Percentiles rank a stretch among this genome's conserved stretches.
These are phyloP conservation scores for Siderastrea siderea DNA, from an alignment of 92 coral and sea anemone genomes.

Conservation along the genomic window DNA sequence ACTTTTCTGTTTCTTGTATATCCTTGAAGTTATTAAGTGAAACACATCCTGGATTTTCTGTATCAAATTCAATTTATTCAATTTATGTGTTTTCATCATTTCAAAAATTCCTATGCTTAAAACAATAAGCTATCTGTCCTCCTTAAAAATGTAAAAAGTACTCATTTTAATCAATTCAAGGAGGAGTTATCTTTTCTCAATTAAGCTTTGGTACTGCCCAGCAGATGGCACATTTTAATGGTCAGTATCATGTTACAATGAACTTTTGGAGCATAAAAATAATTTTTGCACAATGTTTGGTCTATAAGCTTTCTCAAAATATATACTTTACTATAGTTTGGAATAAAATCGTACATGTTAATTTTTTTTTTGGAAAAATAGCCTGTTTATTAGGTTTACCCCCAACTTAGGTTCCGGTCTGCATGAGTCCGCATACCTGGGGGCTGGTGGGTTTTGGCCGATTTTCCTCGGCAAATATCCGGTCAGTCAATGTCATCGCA, in stretches of 20 bases:
- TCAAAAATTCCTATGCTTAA: slow-evolving; percentile 50
- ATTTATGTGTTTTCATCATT: slow-evolving; percentile 25
- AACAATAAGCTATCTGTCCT: slow-evolving; percentile 30
- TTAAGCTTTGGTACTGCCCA: slow-evolving; percentile 24
- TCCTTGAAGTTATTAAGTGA: slow-evolving; percentile 13
- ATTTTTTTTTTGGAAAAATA: neutral
- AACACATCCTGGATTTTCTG: slow-evolving; percentile 20
- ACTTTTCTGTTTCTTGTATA: slow-evolving; percentile 17
- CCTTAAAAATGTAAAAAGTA: slow-evolving; percentile 24
- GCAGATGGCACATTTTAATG: neutral
- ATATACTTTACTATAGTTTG: neutral
- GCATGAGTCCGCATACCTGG: too few species aligned
- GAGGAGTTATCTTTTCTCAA: slow-evolving; percentile 54
- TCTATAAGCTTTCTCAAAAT: neutral
- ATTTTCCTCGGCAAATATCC: too few species aligned
- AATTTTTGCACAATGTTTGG: neutral
- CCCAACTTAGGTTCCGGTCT: neutral
- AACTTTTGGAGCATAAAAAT: neutral
- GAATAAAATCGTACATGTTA: neutral
- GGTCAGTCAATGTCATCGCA: too few species aligned
- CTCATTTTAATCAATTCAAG: slow-evolving; percentile 22
- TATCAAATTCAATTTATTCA: neutral
- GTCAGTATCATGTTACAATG: slow-evolving; percentile 2
- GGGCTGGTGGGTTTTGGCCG: too few species aligned
- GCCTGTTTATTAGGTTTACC: neutral